phyloP scores from a whole-genome alignment of 2,888 invertebrate species.

The Lobophora halterata region DNA sequence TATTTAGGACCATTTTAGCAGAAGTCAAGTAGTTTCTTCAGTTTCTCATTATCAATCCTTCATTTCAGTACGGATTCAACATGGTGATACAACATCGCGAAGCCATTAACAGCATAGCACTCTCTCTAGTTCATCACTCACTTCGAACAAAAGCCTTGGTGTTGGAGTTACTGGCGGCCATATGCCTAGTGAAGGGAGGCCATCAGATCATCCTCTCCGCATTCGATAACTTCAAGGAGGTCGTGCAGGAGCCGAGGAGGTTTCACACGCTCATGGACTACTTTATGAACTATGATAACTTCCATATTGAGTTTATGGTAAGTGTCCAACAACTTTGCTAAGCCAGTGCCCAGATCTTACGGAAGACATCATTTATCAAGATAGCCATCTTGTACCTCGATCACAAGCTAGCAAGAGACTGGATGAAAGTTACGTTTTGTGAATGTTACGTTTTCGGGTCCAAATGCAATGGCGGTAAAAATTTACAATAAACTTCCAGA shows the following conservation, averaged over 20 bases:
- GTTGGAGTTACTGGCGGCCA: constrained; percentile 97
- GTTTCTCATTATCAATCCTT: background rate
- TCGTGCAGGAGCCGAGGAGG: constrained; percentile 91
- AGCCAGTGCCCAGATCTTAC: too few species aligned
- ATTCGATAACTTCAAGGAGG: constrained; percentile 98
- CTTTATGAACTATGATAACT: constrained; percentile 97
- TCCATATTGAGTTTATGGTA: constrained; percentile 99
- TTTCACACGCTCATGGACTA: constrained; percentile 99
- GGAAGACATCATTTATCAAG: too few species aligned
- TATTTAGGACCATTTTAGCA: too few species aligned
- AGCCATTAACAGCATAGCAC: constrained; percentile 98
- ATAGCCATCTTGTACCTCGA: too few species aligned
- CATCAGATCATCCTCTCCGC: constrained; percentile 98
- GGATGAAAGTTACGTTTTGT: too few species aligned
- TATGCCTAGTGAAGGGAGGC: constrained; percentile 99
- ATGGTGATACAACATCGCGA: constrained; percentile 99
- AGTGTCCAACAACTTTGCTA: too few species aligned
- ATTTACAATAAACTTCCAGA: too few species aligned
- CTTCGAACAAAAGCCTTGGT: constrained; percentile 98
- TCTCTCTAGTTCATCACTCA: constrained; percentile 98
- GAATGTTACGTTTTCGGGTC: too few species aligned
- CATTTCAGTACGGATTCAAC: constrained; percentile 95
- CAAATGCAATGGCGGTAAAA: too few species aligned
- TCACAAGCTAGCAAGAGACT: too few species aligned
- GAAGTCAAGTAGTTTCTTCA: too few species aligned